Conservation (phyloP, 2,797 vertebrate species). For the Sebastes trivittatus region DNA sequence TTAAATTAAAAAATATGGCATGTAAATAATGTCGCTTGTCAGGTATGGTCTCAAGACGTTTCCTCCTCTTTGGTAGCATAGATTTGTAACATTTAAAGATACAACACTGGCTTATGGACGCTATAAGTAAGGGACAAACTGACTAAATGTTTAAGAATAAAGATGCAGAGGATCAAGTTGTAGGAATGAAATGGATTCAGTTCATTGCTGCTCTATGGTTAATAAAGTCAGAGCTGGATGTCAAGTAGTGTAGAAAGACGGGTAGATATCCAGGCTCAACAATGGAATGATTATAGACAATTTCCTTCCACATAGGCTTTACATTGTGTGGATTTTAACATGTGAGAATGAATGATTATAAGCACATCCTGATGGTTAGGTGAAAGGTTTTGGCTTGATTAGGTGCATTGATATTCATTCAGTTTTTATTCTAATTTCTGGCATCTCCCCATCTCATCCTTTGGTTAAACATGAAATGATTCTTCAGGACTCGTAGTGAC, state of each 20-base stretch:
- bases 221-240: slow-evolving; percentile 2
- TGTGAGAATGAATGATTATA: neutral
- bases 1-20: slow-evolving; percentile 33
- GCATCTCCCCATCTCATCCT: neutral
- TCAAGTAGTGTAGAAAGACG: slow-evolving; percentile 1
- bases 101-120: slow-evolving; percentile 24
- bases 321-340: slow-evolving; percentile 1
- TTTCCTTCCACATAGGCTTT: neutral
- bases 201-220: slow-evolving; percentile 1
- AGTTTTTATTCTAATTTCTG: slow-evolving; percentile 7
- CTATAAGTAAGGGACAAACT: neutral
- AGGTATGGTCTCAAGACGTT: slow-evolving; percentile 4
- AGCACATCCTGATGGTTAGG: neutral
- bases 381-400: neutral
- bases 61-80: slow-evolving; percentile 57
- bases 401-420: neutral
- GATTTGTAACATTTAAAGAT: slow-evolving; percentile 4
- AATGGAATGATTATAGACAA: slow-evolving; percentile 14
- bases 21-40: slow-evolving; percentile 49
- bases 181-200: neutral
- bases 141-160: slow-evolving; percentile 1
- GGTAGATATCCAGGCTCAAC: neutral
- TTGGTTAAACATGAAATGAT: slow-evolving; percentile 3
- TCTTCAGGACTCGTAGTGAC: slow-evolving; percentile 17
- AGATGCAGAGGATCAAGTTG: neutral